phyloP scores from a whole-genome alignment of 2,113 vertebrate species.

The Anguilla japonica region DNA sequence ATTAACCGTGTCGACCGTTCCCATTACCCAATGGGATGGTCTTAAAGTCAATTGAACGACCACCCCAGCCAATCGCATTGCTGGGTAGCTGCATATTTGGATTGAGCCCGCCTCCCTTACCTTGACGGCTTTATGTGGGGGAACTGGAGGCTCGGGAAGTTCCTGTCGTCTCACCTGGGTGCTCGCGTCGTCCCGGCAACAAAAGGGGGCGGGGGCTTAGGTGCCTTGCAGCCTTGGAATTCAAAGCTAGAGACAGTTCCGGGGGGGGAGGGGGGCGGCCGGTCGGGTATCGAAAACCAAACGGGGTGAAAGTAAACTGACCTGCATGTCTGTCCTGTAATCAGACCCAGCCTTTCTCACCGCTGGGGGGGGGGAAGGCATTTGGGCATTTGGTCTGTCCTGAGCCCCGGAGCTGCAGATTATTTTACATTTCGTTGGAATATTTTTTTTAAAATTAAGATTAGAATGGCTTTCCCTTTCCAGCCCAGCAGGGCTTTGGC shows the following conservation, averaged over 20 bases:
- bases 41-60: no score
- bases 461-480: neutral
- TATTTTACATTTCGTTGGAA: neutral
- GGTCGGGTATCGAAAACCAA: neutral
- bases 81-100: neutral
- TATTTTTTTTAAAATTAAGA: neutral
- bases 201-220: neutral
- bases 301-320: neutral
- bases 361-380: neutral
- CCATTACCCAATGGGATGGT: no score
- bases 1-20: no score
- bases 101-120: neutral
- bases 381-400: neutral
- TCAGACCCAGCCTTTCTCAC: neutral
- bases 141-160: neutral
- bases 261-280: neutral
- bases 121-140: neutral
- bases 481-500: neutral
- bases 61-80: neutral
- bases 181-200: neutral
- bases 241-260: neutral
- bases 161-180: neutral
- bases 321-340: neutral
- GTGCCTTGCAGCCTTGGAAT: neutral
- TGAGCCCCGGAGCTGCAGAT: neutral